Conservation (phyloP, 2,888 invertebrate species). For the Drosophila percnosoma region DNA sequence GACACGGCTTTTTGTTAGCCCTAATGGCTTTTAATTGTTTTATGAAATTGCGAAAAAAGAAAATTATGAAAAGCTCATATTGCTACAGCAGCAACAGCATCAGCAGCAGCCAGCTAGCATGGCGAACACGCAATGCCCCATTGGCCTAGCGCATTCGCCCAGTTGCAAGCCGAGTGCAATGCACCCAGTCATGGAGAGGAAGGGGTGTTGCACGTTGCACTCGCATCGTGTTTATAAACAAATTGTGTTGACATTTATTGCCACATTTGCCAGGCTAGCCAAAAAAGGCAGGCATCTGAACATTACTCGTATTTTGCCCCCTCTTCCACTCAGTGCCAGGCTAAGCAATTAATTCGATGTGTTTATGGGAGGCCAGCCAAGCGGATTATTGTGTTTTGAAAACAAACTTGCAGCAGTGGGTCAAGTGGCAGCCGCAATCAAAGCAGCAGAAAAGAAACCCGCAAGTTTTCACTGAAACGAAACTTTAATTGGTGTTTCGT, state of each 20-base stretch:
- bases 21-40: conserved; percentile 81
- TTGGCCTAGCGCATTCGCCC: conserved; percentile 52
- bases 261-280: conserved; percentile 39
- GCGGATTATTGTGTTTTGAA: conserved; percentile 52
- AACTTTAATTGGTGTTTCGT: conserved; percentile 48
- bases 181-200: conserved; percentile 9
- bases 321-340: neutral
- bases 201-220: neutral
- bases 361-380: conserved; percentile 54
- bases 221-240: conserved; percentile 30
- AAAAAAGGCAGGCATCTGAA: conserved; percentile 27
- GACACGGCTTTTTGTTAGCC: conserved; percentile 65
- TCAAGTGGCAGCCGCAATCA: conserved; percentile 32
- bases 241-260: conserved; percentile 55
- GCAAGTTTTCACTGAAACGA: conserved; percentile 24
- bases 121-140: conserved; percentile 34
- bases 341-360: conserved; percentile 53
- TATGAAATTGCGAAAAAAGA: conserved; percentile 68
- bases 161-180: conserved; percentile 50
- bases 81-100: conserved; percentile 11
- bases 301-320: conserved; percentile 20
- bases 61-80: conserved; percentile 26
- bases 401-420: conserved; percentile 42
- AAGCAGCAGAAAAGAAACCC: conserved; percentile 11
- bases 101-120: conserved; percentile 1